Evolutionary conservation across 2,113 vertebrate genomes (phyloP), one percentile per base, ranked within the genome.

Genomic region (Paratilapia polleni): DNA sequence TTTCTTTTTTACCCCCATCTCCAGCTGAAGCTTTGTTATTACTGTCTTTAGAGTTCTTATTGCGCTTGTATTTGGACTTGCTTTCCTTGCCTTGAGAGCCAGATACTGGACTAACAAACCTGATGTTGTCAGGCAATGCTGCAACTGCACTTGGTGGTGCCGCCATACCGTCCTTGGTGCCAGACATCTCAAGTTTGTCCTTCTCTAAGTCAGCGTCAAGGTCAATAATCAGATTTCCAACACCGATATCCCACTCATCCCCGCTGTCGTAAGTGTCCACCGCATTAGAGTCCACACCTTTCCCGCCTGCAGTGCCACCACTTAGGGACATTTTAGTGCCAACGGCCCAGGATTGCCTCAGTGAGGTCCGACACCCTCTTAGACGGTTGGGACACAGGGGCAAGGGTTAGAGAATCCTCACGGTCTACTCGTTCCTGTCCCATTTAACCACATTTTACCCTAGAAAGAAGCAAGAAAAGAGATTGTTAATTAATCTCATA

Each of bases 261-360:
- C 98, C 98, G 93, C 98, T 99, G 96, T 99, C 98, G 81, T 99
- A 99, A 90, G 98, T 98, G 96, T 99, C 98, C 96, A 99, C 98
- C 94, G 98, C 97, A 97, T 99, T 99, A 88, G 98, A 97, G 96
- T 99, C 98, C 90, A 99, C 97, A 98, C 98, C 98, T 99, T 99
- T 99, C 98, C 98, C 98, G 97, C 98, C 98, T 98, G 98, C 97
- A 98, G 98, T 97, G 97, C 98, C 98, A 97, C 98, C 96, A 98
- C 98, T 99, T 98, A 99, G 98, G 98, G 98, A 99, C 98, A 99
- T 99, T 97, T 99, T 99, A 99, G 97, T 98, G 96, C 97, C 97
- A 98, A 97, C 97, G 85, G 96, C 96, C 97, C 97, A 97, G 95
- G 92, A 93, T 94, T 94, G 95, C 95, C 95, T 95, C 95, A 92